Conservation (phyloP, 30 jellyfish, hydroid and myxozoan genomes). For the Phacellophora camtschatica region DNA sequence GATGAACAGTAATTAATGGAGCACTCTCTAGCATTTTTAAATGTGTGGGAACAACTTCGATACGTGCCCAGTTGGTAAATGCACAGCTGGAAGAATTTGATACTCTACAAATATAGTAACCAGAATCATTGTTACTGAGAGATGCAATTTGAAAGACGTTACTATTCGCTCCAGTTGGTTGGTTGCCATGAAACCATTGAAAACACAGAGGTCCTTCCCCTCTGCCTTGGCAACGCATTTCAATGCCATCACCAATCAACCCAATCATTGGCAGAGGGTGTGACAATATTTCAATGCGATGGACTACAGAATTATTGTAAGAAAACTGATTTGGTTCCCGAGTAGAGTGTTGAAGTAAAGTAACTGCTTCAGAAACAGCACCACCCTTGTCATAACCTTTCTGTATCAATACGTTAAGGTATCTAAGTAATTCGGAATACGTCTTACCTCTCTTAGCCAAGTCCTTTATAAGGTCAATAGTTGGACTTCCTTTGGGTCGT, state of each 20-base stretch:
- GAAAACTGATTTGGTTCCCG: no score
- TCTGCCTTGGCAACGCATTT: conserved; percentile 44
- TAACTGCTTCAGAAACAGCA: background rate
- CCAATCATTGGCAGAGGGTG: conserved; percentile 53
- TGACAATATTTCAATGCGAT: background rate
- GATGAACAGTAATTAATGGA: conserved; percentile 81
- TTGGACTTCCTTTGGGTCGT: conserved; percentile 91
- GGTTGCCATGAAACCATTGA: conserved; percentile 73
- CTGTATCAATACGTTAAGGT: conserved; percentile 18
- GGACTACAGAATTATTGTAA: background rate
- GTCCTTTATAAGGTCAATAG: conserved; percentile 51
- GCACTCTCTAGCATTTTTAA: conserved; percentile 1
- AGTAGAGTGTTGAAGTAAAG: background rate
- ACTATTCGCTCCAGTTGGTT: conserved; percentile 3
- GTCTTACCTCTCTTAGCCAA: conserved; percentile 62
- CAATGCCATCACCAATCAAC: conserved; percentile 31
- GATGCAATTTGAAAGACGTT: conserved; percentile 15
- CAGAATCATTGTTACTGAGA: conserved; percentile 19
- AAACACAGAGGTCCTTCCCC: conserved; percentile 66
- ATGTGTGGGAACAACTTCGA: conserved; percentile 48
- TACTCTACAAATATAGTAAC: conserved; percentile 78
- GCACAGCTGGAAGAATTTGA: conserved; percentile 35
- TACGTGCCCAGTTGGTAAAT: conserved; percentile 73
- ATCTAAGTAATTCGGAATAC: conserved; percentile 24
- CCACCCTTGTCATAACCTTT: conserved; percentile 8